A percentile compares a stretch with the other conserved stretches of the same genome.
These are phyloP conservation scores for Martes martes DNA, from an alignment of 2,113 vertebrate genomes.

Conservation along the genomic window DNA sequence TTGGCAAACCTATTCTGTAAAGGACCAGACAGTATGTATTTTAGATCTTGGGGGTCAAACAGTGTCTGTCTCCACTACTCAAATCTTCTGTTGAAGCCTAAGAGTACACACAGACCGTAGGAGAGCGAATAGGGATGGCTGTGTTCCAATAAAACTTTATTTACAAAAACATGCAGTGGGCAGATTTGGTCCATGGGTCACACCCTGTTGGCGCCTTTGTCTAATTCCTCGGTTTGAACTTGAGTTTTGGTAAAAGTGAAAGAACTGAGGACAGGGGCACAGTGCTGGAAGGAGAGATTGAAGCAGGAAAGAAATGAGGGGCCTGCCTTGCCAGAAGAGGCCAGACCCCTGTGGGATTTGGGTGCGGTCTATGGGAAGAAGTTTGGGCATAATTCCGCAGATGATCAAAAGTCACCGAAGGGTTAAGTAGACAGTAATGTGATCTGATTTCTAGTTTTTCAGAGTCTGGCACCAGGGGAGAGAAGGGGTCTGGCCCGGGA, in stretches of 20 bases:
- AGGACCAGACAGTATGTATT: not conserved
- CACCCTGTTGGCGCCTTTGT: not conserved
- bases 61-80: not conserved
- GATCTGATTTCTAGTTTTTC: not conserved
- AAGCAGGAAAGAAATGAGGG: not conserved
- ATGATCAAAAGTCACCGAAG: not conserved
- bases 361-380: not conserved
- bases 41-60: not conserved
- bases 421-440: not conserved
- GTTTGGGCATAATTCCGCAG: not conserved
- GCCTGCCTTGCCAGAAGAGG: not conserved
- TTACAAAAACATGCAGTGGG: not conserved
- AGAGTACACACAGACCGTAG: not conserved
- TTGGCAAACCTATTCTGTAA: not conserved
- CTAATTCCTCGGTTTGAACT: not conserved
- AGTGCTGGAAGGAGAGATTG: not conserved
- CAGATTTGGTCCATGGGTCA: not conserved
- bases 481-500: not conserved
- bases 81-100: not conserved
- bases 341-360: not conserved
- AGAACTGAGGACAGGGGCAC: not conserved
- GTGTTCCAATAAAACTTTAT: not conserved
- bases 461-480: not conserved
- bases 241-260: not conserved
- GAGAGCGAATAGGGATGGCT: not conserved